Percentiles rank a stretch among this genome's conserved stretches.
Evolutionary conservation across 1,140 invertebrate species (phyloP).

Genomic region (Atta colombica): DNA sequence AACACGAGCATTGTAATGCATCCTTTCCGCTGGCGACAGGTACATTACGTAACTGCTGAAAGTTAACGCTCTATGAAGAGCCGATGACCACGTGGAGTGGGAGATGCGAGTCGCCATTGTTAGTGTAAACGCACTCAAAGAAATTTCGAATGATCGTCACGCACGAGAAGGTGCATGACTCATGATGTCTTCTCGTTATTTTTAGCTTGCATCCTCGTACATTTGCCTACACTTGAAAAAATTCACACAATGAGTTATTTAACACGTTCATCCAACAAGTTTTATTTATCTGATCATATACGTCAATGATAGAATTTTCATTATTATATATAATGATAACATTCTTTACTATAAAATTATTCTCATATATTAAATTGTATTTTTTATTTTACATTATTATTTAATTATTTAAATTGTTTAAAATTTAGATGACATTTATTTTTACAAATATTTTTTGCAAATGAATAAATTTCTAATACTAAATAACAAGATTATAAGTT

Average conservation of each 20-base stretch:
- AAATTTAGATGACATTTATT: not conserved
- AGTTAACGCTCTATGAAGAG: not conserved
- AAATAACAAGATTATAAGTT: no score
- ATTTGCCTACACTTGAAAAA: not conserved
- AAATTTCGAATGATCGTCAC: slow-evolving; percentile 39
- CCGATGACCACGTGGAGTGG: not conserved
- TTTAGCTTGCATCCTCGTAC: not conserved
- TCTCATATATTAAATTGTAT: not conserved
- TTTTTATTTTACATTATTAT: not conserved
- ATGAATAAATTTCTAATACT: not conserved
- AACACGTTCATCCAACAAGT: not conserved
- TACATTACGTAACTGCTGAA: slow-evolving; percentile 41
- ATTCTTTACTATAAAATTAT: not conserved
- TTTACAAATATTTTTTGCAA: not conserved
- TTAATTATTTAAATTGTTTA: not conserved
- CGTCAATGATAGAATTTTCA: not conserved
- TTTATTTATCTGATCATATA: not conserved
- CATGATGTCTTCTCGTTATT: slow-evolving; percentile 38
- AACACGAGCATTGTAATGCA: slow-evolving; percentile 14
- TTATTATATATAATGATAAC: not conserved
- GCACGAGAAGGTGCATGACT: slow-evolving; percentile 42
- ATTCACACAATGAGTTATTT: not conserved
- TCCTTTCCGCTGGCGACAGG: slow-evolving; percentile 30
- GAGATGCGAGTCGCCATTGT: slow-evolving; percentile 36
- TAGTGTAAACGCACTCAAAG: slow-evolving; percentile 3